Conservation (phyloP, 1,140 invertebrate species). For the Habropoda laboriosa region DNA sequence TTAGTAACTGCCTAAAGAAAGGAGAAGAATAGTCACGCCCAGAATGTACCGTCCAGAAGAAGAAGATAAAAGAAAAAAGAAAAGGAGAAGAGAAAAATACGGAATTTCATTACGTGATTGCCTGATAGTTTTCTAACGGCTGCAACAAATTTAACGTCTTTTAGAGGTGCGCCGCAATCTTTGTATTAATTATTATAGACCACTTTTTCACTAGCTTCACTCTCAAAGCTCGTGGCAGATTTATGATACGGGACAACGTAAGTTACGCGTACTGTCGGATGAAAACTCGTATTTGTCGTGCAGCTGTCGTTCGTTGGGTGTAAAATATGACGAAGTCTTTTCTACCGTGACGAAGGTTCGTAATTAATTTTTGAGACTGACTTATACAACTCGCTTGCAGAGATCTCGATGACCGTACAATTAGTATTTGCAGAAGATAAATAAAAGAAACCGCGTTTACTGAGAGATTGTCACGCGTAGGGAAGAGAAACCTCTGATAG, state of each 20-base stretch:
- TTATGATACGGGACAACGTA: conserved; percentile 8
- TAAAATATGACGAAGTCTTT: conserved; percentile 34
- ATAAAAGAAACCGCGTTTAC: conserved; percentile 37
- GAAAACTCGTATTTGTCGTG: conserved; percentile 20
- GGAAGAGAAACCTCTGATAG: conserved; percentile 26
- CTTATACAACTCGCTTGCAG: conserved; percentile 50
- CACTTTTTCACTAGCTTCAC: conserved; percentile 37
- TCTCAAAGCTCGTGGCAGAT: conserved; percentile 17
- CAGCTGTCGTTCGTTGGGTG: conserved; percentile 61
- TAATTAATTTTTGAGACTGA: conserved; percentile 61
- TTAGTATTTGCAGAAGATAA: conserved; percentile 48
- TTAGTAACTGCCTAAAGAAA: conserved; percentile 33
- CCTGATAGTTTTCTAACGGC: conserved; percentile 40
- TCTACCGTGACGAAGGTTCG: conserved; percentile 53
- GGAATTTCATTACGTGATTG: conserved; percentile 43
- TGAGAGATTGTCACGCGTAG: conserved; percentile 30
- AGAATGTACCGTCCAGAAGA: conserved; percentile 60
- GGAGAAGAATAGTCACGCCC: conserved; percentile 51
- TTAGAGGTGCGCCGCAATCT: conserved; percentile 23
- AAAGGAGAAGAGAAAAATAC: no score
- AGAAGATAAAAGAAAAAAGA: no score
- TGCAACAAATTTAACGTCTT: conserved; percentile 15
- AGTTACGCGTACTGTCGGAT: neutral
- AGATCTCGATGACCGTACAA: conserved; percentile 61
- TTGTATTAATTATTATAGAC: conserved; percentile 24